Evolutionary conservation across 1,140 invertebrate species (phyloP).

Genomic region (Ips typographus): DNA sequence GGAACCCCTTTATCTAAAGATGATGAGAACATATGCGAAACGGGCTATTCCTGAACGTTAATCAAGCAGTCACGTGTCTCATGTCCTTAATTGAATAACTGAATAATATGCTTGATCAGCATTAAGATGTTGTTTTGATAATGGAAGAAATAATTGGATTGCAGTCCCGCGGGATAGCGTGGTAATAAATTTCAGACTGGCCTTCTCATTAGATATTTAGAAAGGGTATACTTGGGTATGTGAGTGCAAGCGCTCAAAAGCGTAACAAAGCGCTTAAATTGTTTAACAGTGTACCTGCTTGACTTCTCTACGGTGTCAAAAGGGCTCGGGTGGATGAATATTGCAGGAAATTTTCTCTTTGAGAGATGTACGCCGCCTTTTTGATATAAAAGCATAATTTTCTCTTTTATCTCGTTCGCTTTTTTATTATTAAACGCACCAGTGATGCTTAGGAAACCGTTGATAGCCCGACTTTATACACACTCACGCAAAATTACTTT

Average conservation of each 20-base stretch:
- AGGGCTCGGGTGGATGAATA: slow-evolving; percentile 8
- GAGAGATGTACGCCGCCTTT: background rate
- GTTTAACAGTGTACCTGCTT: slow-evolving; percentile 15
- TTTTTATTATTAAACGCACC: too few relatives aligned
- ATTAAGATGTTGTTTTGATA: slow-evolving; percentile 12
- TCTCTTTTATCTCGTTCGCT: too few relatives aligned
- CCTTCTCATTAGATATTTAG: slow-evolving; percentile 20
- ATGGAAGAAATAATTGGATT: slow-evolving; percentile 10
- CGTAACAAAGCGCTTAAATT: slow-evolving; percentile 20
- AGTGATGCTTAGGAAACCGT: too few relatives aligned
- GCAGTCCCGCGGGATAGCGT: background rate
- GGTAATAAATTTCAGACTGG: background rate
- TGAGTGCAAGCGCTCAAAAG: slow-evolving; percentile 14
- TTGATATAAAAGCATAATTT: too few relatives aligned
- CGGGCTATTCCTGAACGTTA: slow-evolving; percentile 8
- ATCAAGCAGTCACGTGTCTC: slow-evolving; percentile 18
- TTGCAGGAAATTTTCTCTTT: background rate
- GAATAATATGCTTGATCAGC: slow-evolving; percentile 14
- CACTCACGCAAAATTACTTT: too few relatives aligned
- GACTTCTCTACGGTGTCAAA: slow-evolving; percentile 19
- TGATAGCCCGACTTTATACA: too few relatives aligned
- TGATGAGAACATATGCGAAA: slow-evolving; percentile 21
- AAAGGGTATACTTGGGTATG: slow-evolving; percentile 16
- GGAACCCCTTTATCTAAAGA: slow-evolving; percentile 5
- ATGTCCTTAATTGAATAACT: slow-evolving; percentile 13